phyloP scores from a whole-genome alignment of 2,888 invertebrate species.

The Stramonita haemastoma region DNA sequence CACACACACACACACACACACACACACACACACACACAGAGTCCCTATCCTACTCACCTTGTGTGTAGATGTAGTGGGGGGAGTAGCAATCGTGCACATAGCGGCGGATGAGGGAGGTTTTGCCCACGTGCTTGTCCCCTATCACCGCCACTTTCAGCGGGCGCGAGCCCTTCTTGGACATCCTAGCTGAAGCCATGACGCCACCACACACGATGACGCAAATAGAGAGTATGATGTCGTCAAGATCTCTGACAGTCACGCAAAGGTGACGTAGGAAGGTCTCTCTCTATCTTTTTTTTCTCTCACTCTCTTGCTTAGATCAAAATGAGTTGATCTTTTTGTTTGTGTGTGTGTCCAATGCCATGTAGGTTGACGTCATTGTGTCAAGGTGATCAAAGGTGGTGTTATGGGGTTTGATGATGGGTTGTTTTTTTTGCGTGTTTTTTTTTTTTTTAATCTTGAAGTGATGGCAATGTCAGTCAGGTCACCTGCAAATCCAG shows the following conservation, averaged over 20 bases:
- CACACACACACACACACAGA: neutral
- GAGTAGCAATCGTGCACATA: slow-evolving; percentile 20
- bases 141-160: slow-evolving; percentile 39
- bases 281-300: too few relatives aligned
- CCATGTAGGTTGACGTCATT: too few relatives aligned
- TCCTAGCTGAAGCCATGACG: neutral
- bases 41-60: slow-evolving; percentile 15
- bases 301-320: too few relatives aligned
- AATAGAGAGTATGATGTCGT: neutral
- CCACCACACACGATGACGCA: neutral
- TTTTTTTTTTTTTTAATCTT: too few relatives aligned
- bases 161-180: neutral
- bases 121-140: slow-evolving; percentile 46
- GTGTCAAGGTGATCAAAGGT: too few relatives aligned
- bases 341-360: too few relatives aligned
- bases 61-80: slow-evolving; percentile 27
- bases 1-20: neutral
- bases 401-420: too few relatives aligned
- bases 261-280: neutral
- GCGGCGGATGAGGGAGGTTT: slow-evolving; percentile 38
- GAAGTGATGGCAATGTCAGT: too few relatives aligned
- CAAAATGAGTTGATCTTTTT: too few relatives aligned
- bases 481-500: too few relatives aligned
- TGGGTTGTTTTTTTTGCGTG: too few relatives aligned
- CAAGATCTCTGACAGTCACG: neutral